Conservation (phyloP, 2,113 vertebrate genomes). For the Cathartes aura region DNA sequence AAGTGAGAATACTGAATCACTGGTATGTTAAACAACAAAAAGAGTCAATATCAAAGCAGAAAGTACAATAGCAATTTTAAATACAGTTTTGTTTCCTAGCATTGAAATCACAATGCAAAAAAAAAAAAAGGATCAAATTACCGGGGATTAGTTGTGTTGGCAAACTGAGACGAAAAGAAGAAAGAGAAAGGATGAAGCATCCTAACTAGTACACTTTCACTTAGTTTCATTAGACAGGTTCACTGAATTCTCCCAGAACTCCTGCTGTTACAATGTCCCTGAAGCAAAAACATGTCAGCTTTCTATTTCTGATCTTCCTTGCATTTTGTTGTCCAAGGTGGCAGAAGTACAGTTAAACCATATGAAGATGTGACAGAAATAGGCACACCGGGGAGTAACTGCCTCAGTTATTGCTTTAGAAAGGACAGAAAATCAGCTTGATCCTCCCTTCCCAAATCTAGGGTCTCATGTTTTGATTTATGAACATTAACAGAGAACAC, state of each 20-base stretch:
- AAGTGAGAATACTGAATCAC: background rate
- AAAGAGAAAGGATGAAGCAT: background rate
- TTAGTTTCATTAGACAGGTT: background rate
- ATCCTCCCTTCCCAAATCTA: background rate
- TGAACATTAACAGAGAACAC: background rate
- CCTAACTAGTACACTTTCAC: accelerated
- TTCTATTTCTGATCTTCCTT: background rate
- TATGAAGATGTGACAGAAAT: background rate
- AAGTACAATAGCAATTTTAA: background rate
- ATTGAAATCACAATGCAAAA: background rate
- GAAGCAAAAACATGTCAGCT: background rate
- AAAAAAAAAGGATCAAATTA: background rate
- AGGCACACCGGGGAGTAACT: accelerated
- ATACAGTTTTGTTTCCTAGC: background rate
- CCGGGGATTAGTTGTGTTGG: background rate
- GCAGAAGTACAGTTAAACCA: background rate
- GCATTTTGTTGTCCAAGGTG: background rate
- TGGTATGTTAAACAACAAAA: background rate
- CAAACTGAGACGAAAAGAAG: background rate
- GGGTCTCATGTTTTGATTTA: background rate
- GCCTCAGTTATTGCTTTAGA: background rate
- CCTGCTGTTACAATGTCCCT: background rate
- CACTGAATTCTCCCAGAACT: background rate
- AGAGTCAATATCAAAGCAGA: background rate
- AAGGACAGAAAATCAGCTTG: background rate